Conservation (phyloP, 2,888 invertebrate genomes). For the Metallyticus violacea region DNA sequence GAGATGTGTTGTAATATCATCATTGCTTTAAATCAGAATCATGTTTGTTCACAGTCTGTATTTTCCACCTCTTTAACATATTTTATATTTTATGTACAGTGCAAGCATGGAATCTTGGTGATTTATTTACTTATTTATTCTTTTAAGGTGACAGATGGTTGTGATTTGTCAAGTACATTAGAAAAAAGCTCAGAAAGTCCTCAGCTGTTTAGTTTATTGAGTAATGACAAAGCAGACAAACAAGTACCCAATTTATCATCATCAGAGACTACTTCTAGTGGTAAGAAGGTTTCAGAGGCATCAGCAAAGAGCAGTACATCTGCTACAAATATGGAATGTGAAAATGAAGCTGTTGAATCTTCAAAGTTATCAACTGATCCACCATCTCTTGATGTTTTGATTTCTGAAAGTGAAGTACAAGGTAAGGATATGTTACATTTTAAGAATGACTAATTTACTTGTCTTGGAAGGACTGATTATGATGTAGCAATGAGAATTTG, state of each 20-base stretch:
- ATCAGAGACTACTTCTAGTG: background rate
- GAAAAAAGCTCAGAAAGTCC: background rate
- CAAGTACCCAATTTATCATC: too few relatives aligned
- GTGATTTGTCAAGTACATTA: background rate
- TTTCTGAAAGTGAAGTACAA: background rate
- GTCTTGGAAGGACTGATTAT: too few relatives aligned
- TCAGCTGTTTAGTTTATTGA: background rate
- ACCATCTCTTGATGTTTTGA: background rate
- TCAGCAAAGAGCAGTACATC: background rate
- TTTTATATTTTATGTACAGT: too few relatives aligned
- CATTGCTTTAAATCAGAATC: too few relatives aligned
- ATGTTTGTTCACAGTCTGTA: too few relatives aligned
- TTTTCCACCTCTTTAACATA: too few relatives aligned
- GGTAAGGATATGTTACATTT: background rate
- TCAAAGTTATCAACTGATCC: background rate
- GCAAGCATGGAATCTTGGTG: too few relatives aligned
- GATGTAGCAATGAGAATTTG: too few relatives aligned
- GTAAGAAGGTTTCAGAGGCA: too few relatives aligned
- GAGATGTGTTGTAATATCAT: too few relatives aligned
- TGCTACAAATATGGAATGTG: background rate
- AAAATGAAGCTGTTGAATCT: background rate
- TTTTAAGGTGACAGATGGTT: background rate
- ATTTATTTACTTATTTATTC: too few relatives aligned
- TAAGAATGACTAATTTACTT: too few relatives aligned
- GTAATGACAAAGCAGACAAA: background rate